These are phyloP conservation scores for Enoplosus armatus DNA, from an alignment of 2,797 vertebrate genomes.

Conservation along the genomic window DNA sequence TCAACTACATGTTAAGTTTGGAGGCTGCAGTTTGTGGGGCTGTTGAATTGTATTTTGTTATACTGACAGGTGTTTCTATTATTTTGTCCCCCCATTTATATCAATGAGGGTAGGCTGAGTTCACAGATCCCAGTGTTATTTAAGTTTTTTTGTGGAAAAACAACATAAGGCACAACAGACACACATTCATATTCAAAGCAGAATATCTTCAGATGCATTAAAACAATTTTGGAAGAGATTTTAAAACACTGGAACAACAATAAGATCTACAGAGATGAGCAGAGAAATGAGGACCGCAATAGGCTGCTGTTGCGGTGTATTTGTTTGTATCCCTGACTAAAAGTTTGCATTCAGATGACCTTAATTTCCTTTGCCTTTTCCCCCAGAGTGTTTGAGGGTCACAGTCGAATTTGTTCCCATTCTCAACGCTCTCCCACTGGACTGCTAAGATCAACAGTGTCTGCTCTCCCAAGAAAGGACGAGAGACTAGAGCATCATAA, in stretches of 20 bases:
- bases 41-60: too few species aligned
- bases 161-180: neutral
- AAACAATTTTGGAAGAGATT: neutral
- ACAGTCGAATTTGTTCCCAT: slow-evolving; percentile 53
- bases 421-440: slow-evolving; percentile 51
- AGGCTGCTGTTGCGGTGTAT: slow-evolving; percentile 12
- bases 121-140: too few species aligned
- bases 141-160: neutral
- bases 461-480: slow-evolving; percentile 34
- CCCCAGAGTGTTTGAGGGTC: slow-evolving; percentile 33
- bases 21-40: too few species aligned
- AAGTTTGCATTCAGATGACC: slow-evolving; percentile 42
- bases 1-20: too few species aligned
- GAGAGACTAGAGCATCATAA: slow-evolving; percentile 35
- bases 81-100: too few species aligned
- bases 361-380: slow-evolving; percentile 59
- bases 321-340: slow-evolving; percentile 50
- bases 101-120: too few species aligned
- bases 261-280: neutral
- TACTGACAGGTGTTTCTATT: too few species aligned
- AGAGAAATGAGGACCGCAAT: slow-evolving; percentile 5
- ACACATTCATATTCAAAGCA: neutral
- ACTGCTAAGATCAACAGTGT: slow-evolving; percentile 52
- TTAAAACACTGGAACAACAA: neutral
- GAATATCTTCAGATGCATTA: neutral